Base-by-base conservation (phyloP, 2,113 vertebrate genomes). In the Cichladusa arquata region DNA sequence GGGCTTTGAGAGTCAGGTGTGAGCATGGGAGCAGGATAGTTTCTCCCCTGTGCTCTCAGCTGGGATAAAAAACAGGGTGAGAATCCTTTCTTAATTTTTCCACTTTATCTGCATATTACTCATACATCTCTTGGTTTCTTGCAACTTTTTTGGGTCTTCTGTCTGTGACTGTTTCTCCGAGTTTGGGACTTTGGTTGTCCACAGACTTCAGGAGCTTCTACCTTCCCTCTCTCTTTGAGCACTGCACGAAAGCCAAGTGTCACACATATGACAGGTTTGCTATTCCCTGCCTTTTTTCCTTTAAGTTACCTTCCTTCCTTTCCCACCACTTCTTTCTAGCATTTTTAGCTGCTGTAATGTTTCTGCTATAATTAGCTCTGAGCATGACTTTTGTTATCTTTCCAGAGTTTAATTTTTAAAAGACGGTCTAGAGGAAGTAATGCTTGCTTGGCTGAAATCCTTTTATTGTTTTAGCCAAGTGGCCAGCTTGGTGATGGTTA, bases 361-460 rank as follows among this genome's bases (percentile, higher is more conserved):
- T 73, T 73, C 67, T 88, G 72, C 93, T 95, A 88, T 96, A 94
- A 88, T 94, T 95, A 95, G 72, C 40, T 83, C 51, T 18, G 72
- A 88, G 50, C 60, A 74, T 48, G 60, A 56, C 82, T 95, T 70
- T 66, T 78, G 73, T 93, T 93, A 86, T 93, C 92, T 96, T 86
- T 66, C 78, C 13, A 3, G 88, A 74, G 91, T 92, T 95, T 87
- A 94, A 96, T 93, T 91, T 94, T 92, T 92, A 92, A 91, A 92
- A 84, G 89, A 82, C 13, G 0, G n/a, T 74, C 44, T 80, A 71
- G 79, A 94, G 96, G 93, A 97, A 97, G 90, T 85, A 82, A 89
- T 92, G 91, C 64, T 93, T 3, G 1, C 90, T 95, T 96, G 96
- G 91, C 95, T 95, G 80, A 90, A 87, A 91, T 96, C 74, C 87